These are phyloP conservation scores for Botia almorhae DNA, from an alignment of 2,797 vertebrate genomes.

Conservation along the genomic window DNA sequence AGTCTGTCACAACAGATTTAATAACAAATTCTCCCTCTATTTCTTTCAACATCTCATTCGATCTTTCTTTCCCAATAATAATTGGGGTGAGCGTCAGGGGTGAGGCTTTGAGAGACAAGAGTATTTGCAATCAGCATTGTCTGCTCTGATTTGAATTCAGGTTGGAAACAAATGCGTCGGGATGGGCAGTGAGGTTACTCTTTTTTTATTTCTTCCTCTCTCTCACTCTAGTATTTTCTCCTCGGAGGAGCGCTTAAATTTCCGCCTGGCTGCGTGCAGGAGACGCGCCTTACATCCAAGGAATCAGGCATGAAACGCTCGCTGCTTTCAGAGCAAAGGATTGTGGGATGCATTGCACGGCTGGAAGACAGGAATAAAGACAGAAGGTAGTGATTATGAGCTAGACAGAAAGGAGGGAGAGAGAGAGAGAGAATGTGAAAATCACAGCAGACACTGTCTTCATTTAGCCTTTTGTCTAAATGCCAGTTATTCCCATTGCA, in stretches of 20 bases:
- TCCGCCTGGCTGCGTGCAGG: conserved; percentile 43
- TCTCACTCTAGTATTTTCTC: conserved; percentile 31
- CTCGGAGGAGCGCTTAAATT: conserved; percentile 41
- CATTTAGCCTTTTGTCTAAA: conserved; percentile 53
- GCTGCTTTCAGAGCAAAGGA: conserved; percentile 45
- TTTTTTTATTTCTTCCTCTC: conserved; percentile 26
- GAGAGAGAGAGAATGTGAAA: conserved; percentile 13
- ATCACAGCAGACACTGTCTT: conserved; percentile 46
- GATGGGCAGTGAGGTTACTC: conserved; percentile 41
- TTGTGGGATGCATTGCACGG: conserved; percentile 32
- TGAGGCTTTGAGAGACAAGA: conserved; percentile 52
- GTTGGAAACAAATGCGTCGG: conserved; percentile 37
- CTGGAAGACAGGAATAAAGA: conserved; percentile 45
- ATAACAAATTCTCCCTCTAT: conserved; percentile 43
- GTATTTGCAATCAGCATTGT: conserved; percentile 57
- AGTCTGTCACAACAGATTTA: conserved; percentile 42
- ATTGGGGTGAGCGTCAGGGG: conserved; percentile 41
- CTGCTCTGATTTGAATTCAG: conserved; percentile 52
- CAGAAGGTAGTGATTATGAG: conserved; percentile 37
- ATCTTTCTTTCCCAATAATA: conserved; percentile 21
- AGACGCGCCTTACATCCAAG: conserved; percentile 44
- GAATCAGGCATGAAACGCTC: conserved; percentile 43
- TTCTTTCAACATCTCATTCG: conserved; percentile 37
- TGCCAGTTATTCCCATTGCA: conserved; percentile 65
- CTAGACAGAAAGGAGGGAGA: conserved; percentile 15